Base-by-base conservation (phyloP, 2,888 invertebrate species). In the Onchidella celtica region DNA sequence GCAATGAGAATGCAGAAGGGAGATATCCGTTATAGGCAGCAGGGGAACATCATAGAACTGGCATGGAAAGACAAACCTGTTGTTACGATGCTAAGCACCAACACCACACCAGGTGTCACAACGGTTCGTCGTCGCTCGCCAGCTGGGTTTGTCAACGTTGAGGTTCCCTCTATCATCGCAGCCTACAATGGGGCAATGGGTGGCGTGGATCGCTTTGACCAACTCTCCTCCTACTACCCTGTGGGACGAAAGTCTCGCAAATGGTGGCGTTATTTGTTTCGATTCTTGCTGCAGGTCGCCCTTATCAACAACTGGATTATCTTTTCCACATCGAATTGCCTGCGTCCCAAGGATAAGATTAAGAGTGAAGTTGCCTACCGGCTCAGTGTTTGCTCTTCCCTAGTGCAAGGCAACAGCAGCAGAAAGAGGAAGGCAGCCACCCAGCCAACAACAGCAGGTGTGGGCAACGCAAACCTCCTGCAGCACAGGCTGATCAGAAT, bases 211-310 rank as follows among this genome's bases (percentile, higher is more conserved):
- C 36, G 66, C 9, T 63, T 36, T 17, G 79, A 82, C 36, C 82
- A 84, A 29, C 40, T 78, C 32, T 14, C 66, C 17, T 40, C 74
- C 3, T 82, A 80, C 29, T 84, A 84, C 47, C 80, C 80, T 0
- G 57, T 82, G 24, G 84, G 82, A 0, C 38, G 82, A 24, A 47
- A 69, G 34, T 29, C 69, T 24, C 34, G n/a, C 6, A 79, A 79
- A 40, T 84, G 82, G 84, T 82, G 82, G 84, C 27, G 82, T 11
- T 80, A 82, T 55, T 21, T 82, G 3, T 47, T 79, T 34, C 76
- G 77, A 61, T 79, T 61, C 32, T n/a, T 84, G 32, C 47, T 84
- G 2, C 72, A 84, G 55, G 47, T 77, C n/a, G 59, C 77, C 6
- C 65, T 80, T 27, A 38, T 79, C n/a, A 82, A 79, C 38, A n/a